phyloP scores from a whole-genome alignment of 2,797 vertebrate species.

The Picus viridis region DNA sequence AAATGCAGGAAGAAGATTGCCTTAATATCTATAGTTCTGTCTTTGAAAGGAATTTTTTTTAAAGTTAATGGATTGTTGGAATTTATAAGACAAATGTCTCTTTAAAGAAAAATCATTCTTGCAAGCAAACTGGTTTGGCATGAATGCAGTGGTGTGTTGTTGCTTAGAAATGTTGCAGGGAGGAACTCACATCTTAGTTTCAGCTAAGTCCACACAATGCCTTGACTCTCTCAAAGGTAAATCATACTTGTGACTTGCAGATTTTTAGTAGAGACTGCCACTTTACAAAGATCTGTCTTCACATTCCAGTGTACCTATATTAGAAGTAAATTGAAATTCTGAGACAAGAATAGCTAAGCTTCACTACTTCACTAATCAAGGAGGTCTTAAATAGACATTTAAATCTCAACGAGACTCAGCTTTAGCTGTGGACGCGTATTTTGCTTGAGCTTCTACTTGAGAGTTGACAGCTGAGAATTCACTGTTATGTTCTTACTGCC shows the following conservation, averaged over 20 bases:
- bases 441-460: slow-evolving; percentile 37
- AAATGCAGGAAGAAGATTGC: background rate
- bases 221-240: background rate
- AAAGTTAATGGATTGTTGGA: background rate
- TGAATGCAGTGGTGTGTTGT: background rate
- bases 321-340: background rate
- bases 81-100: background rate
- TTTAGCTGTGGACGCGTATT: slow-evolving; percentile 8
- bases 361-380: background rate
- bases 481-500: background rate
- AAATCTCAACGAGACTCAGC: background rate
- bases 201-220: background rate
- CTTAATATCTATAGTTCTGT: background rate
- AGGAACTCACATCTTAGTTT: slow-evolving; percentile 13
- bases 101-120: background rate
- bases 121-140: background rate
- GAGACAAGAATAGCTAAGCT: slow-evolving; percentile 6
- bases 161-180: slow-evolving; percentile 17
- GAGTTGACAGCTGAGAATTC: slow-evolving; percentile 36
- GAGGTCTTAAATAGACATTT: background rate
- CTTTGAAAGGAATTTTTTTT: background rate
- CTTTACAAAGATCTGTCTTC: background rate
- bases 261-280: background rate
- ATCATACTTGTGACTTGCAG: background rate
- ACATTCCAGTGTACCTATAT: background rate